Evolutionary conservation across 1,140 invertebrate genomes (phyloP), one percentile per base, ranked within the genome.

Genomic region (Drosophila tsacasi): DNA sequence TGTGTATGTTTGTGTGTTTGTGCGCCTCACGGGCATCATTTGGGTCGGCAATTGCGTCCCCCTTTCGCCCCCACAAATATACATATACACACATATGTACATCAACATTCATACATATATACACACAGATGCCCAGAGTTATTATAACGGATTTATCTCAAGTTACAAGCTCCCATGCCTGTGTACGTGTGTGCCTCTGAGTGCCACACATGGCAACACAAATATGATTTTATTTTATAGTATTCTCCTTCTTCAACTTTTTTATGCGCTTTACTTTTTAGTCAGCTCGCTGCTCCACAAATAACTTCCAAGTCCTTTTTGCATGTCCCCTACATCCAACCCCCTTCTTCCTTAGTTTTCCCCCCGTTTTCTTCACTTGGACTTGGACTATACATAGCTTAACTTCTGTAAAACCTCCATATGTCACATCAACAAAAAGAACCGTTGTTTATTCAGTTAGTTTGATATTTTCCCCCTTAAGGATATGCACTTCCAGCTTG

Each of bases 131-230:
- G 83, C 83, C 61, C 67, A 75, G 84, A 90, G 85, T 84, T 89
- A 89, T 89, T 89, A 85, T 84, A 89, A 89, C 84, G 84, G 84
- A 89, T 89, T 89, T 89, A 89, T 90, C 84, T 89, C 84, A 89
- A 84, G 84, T 89, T 89, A 81, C 83, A 84, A 69, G 65, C 40
- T 63, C 44, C 52, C 58, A 76, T 21, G 30, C 52, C 46, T 47
- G 49, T 27, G 49, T 42, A 47, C 25, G 52, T 32, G 52, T 74
- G 35, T 59, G 47, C 23, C 15, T 5, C 37, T 44, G 37, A 32
- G 60, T 50, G 57, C 27, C 49, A 61, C 35, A 47, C 54, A 65
- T 61, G 62, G 46, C 62, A 66, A 78, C 47, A 72, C 64, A 77
- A 69, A 86, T 89, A 79, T 81, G 73, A 83, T 80, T 83, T 89